phyloP scores from a whole-genome alignment of 2,888 invertebrate genomes.

The Chydorus sphaericus region DNA sequence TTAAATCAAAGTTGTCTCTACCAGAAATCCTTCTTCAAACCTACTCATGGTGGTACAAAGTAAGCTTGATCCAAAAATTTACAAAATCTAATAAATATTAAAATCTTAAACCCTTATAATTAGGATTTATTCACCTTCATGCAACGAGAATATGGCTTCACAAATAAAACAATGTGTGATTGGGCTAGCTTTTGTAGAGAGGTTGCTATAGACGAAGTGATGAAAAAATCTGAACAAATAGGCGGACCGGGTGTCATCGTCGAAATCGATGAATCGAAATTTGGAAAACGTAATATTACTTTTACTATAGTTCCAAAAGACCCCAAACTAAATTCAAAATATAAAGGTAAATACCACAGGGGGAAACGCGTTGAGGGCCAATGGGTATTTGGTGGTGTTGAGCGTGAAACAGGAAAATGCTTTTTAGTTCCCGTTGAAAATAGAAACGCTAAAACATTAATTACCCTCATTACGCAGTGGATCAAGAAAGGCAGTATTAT shows the following conservation, averaged over 20 bases:
- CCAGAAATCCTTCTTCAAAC: not conserved
- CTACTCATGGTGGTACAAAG: not conserved
- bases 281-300: constrained; percentile 18
- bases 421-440: constrained; percentile 18
- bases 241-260: constrained; percentile 19
- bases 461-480: constrained; percentile 18
- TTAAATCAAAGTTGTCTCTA: not conserved
- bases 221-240: constrained; percentile 12
- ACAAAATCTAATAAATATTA: no score
- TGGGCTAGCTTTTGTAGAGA: constrained; percentile 14
- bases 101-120: no score
- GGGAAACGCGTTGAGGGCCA: constrained; percentile 18
- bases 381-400: constrained; percentile 21
- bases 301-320: not conserved
- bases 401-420: constrained; percentile 15
- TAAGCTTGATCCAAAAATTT: no score
- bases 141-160: not conserved
- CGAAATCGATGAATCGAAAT: constrained; percentile 20
- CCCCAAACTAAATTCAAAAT: not conserved
- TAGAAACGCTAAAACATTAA: constrained; percentile 14
- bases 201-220: constrained; percentile 7
- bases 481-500: constrained; percentile 19
- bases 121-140: no score
- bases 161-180: constrained; percentile 7
- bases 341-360: constrained; percentile 17